Percentiles rank a stretch among this genome's conserved stretches.
Evolutionary conservation across 2,888 invertebrate species (phyloP).

Genomic region (Hymenopus coronatus): DNA sequence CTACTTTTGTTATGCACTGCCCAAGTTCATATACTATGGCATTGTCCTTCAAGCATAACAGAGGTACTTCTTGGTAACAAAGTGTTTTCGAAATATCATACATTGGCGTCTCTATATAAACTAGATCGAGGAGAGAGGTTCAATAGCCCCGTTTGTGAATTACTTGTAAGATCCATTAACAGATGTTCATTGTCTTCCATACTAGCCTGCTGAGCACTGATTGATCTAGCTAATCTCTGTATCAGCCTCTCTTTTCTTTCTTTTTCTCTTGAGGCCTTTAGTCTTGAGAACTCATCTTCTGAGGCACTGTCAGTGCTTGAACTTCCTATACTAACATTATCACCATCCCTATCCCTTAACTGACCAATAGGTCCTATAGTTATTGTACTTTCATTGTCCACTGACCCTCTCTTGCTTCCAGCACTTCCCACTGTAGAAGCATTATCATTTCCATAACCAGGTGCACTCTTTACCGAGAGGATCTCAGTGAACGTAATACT

Average conservation of each 20-base stretch:
- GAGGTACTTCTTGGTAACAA: neutral
- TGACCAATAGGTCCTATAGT: conserved; percentile 12
- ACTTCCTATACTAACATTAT: conserved; percentile 47
- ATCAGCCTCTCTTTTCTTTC: conserved; percentile 62
- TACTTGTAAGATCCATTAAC: conserved; percentile 31
- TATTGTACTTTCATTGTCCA: conserved; percentile 12
- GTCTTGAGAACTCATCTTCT: conserved; percentile 68
- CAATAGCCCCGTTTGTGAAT: conserved; percentile 29
- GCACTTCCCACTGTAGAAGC: neutral
- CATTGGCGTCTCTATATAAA: conserved; percentile 25
- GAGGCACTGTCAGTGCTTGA: conserved; percentile 41
- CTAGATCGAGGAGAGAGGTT: conserved; percentile 23
- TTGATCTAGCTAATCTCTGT: conserved; percentile 59
- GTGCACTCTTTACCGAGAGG: conserved; percentile 34
- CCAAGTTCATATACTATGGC: neutral
- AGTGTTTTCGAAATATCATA: conserved; percentile 5
- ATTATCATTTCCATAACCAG: conserved; percentile 14
- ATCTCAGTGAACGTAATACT: conserved; percentile 37
- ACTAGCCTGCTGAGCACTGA: conserved; percentile 54
- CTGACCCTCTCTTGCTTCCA: neutral
- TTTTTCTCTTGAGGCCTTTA: conserved; percentile 66
- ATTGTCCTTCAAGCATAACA: neutral
- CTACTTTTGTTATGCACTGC: neutral
- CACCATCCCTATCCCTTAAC: conserved; percentile 34
- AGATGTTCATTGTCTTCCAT: conserved; percentile 31